These are phyloP conservation scores for Bellardia bayeri DNA, from an alignment of 2,888 invertebrate species.

Conservation along the genomic window DNA sequence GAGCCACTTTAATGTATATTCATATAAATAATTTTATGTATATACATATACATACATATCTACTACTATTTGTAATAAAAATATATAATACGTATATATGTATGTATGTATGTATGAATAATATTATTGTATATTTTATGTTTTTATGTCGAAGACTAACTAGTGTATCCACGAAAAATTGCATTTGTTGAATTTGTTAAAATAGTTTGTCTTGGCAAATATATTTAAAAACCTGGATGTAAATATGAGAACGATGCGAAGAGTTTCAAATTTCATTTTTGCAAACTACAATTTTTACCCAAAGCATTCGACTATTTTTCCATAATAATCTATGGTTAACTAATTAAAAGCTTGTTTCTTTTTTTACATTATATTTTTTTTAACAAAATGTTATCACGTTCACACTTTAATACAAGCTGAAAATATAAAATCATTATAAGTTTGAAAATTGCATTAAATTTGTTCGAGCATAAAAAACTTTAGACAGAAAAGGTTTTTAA, in stretches of 20 bases:
- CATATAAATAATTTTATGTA: not conserved
- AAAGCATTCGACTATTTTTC: constrained; percentile 21
- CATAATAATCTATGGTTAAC: constrained; percentile 56
- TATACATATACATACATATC: not conserved
- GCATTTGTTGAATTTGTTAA: constrained; percentile 23
- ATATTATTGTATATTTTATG: not conserved
- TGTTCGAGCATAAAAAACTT: constrained; percentile 30
- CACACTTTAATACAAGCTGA: constrained; percentile 5
- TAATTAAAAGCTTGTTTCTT: constrained; percentile 51
- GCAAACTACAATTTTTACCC: not conserved
- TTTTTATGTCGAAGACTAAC: not conserved
- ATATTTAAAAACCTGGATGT: not conserved
- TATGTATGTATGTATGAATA: constrained; percentile 3
- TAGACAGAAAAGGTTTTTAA: not conserved
- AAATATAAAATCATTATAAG: constrained; percentile 46
- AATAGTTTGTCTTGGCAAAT: constrained; percentile 29
- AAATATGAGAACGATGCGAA: not conserved
- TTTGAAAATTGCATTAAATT: constrained; percentile 60
- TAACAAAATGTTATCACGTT: constrained; percentile 5
- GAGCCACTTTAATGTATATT: not conserved
- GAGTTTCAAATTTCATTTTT: constrained; percentile 8
- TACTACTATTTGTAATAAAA: too few relatives aligned
- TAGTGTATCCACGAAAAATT: constrained; percentile 3
- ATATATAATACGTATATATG: too few relatives aligned
- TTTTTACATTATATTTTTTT: not conserved